Base-by-base conservation (phyloP, 2,888 invertebrate genomes). In the Stenoptilia bipunctidactyla region DNA sequence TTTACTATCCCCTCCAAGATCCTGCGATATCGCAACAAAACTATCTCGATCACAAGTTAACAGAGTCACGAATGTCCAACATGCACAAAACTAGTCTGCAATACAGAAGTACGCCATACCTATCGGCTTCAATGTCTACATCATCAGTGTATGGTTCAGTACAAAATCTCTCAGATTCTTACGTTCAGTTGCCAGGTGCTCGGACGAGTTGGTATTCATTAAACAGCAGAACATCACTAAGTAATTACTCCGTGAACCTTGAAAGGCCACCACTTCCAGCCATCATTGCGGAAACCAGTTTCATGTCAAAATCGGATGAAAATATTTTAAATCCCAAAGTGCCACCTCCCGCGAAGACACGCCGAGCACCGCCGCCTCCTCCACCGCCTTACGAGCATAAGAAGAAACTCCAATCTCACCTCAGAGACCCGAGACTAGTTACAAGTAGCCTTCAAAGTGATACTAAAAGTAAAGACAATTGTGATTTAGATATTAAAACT, bases 1-100 rank as follows among this genome's bases (percentile, higher is more conserved):
- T 96, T 5, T 93, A 95, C 65, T 96, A 94, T 60, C 95, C 95
- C 0, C 70, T 94, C 45, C 94, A 94, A 72, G 95, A 96, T 70
- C 94, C 95, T 8, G 90, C 93, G 0, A 88, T 95, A 36, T 94
- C 94, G 48, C 93, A 94, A 61, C 95, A 95, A 66, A 95, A 96
- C 64, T 96, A 96, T 71, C 86, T 94, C 51, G 95, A 96, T 58
- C 93, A 94, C 39, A 95, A 95, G 65, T 88, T 93, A 56, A 90
- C 93, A 0, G 92, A 92, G 30, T 79, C 92, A 10, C 87, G 90
- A 20, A 66, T 86, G 12, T 71, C 85, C 14, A 88, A 86, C 52
- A 80, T 88, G 51, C 87, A 88, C 57, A 92, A 91, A 65, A 89
- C 87, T 43, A 89, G 91, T 41, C 85, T 92, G 37, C 89, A 94